Evolutionary conservation across 2,113 vertebrate genomes (phyloP), one percentile per base, ranked within the genome.

Genomic region (Oceanites oceanicus): DNA sequence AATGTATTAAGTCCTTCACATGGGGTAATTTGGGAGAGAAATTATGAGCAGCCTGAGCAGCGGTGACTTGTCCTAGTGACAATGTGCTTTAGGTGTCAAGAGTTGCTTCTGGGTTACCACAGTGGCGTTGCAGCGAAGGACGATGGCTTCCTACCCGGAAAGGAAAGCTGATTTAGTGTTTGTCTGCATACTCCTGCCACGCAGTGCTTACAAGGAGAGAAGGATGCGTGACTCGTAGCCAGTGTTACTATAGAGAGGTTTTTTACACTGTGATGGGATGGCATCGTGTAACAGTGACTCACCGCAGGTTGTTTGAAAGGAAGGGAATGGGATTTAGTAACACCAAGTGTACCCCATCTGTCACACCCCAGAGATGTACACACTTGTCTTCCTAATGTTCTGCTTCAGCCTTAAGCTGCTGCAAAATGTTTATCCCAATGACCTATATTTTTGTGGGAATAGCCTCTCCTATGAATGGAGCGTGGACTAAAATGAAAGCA

Each of bases 271-370:
- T 70, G 88, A 45, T 75, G 87, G 86, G 67, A 73, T 94, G 74
- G 87, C n/a, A 23, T n/a, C 67, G 52, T 50, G 34, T 32, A 92
- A 50, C 88, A 87, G 71, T 94, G 94, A 96, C 72, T 92, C 97
- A 76, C 44, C 91, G 70, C 67, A 52, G 89, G 45, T 83, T 90
- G 70, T 50, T 86, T 67, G 92, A 89, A 88, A 87, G 62, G 90
- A 47, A 67, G n/a, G 86, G 52, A 36, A 66, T 79, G 91, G 93
- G 73, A 91, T 77, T 93, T 89, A 94, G 90, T 92, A 61, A 68
- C 91, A 62, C 70, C 32, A 74, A 88, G 30, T 16, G 52, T 91
- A 58, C 92, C 58, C 21, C 75, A 38, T 86, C 71, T 94, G 62
- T 92, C 75, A 56, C 58, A 84, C 83, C 91, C 82, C 63, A 32